Percentiles rank a stretch among this genome's conserved stretches.
Conservation (phyloP, 2,797 vertebrate species). For the Heteromormyrus szaboi region DNA sequence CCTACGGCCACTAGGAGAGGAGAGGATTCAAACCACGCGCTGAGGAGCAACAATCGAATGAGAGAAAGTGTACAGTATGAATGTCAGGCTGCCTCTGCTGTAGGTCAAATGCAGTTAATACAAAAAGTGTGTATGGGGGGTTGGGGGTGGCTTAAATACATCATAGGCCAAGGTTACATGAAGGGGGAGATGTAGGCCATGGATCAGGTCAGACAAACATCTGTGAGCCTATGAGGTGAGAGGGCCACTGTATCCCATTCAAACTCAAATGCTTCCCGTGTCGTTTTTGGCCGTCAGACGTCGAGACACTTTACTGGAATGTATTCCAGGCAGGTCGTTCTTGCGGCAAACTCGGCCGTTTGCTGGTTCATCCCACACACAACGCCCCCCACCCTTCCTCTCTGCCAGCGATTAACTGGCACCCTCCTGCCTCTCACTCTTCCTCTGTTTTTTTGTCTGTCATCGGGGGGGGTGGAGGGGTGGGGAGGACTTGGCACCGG, state of each 20-base stretch:
- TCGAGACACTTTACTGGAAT: slow-evolving; percentile 14
- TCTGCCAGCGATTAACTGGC: slow-evolving; percentile 17
- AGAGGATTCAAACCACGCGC: background rate
- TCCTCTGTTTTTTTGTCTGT: slow-evolving; percentile 8
- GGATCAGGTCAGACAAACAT: background rate
- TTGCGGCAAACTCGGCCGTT: background rate
- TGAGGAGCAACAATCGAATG: background rate
- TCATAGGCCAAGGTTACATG: background rate
- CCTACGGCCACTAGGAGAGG: background rate
- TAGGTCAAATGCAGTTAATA: background rate
- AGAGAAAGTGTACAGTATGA: background rate
- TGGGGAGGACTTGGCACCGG: slow-evolving; percentile 13
- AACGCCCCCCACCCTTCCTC: background rate
- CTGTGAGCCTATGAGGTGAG: background rate
- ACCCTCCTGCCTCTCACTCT: slow-evolving; percentile 11
- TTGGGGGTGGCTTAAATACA: background rate
- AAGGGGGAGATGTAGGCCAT: background rate
- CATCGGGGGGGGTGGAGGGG: background rate
- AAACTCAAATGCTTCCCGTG: slow-evolving; percentile 7
- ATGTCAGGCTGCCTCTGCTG: background rate
- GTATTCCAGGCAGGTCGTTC: slow-evolving; percentile 12
- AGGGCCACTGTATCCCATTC: background rate
- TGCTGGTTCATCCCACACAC: background rate
- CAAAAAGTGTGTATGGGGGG: background rate
- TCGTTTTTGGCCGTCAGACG: slow-evolving; percentile 1